A percentile compares a stretch with the other conserved stretches of the same genome.
Evolutionary conservation across 2,888 invertebrate species (phyloP).

Genomic region (Standfussiana lucernea): DNA sequence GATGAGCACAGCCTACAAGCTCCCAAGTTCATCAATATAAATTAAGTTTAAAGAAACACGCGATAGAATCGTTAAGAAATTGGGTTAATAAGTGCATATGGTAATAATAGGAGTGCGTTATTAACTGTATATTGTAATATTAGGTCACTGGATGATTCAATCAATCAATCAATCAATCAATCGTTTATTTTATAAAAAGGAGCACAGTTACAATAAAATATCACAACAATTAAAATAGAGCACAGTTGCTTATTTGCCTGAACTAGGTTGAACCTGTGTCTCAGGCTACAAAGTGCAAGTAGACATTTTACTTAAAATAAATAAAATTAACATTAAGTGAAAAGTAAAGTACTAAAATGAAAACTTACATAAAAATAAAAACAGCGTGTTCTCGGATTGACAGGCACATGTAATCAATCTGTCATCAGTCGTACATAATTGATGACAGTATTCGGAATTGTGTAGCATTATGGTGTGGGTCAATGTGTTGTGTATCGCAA

Average conservation of each 20-base stretch:
- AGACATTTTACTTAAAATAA: too few relatives aligned
- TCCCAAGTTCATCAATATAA: conserved; percentile 2
- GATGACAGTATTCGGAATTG: conserved; percentile 25
- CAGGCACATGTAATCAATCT: conserved; percentile 37
- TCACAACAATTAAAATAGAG: too few relatives aligned
- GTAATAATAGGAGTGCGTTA: conserved; percentile 11
- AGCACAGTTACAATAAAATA: too few relatives aligned
- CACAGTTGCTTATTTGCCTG: too few relatives aligned
- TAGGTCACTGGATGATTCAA: conserved; percentile 19
- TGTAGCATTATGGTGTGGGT: conserved; percentile 8
- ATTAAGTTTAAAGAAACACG: conserved; percentile 34
- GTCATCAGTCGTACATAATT: conserved; percentile 19
- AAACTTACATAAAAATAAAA: too few relatives aligned
- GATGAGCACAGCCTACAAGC: background rate
- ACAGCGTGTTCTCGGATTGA: too few relatives aligned
- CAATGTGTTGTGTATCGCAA: conserved; percentile 5
- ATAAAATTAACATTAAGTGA: too few relatives aligned
- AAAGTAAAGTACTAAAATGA: too few relatives aligned
- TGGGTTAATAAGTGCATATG: conserved; percentile 3
- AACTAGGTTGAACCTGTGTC: too few relatives aligned
- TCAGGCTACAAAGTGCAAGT: too few relatives aligned
- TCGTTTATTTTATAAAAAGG: too few relatives aligned
- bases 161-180: too few relatives aligned
- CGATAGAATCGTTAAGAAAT: conserved; percentile 40
- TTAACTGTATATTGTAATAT: conserved; percentile 14